Percentiles rank a stretch among this genome's conserved stretches.
These are phyloP conservation scores for Hyposoter didymator DNA, from an alignment of 2,888 invertebrate species.

Conservation along the genomic window DNA sequence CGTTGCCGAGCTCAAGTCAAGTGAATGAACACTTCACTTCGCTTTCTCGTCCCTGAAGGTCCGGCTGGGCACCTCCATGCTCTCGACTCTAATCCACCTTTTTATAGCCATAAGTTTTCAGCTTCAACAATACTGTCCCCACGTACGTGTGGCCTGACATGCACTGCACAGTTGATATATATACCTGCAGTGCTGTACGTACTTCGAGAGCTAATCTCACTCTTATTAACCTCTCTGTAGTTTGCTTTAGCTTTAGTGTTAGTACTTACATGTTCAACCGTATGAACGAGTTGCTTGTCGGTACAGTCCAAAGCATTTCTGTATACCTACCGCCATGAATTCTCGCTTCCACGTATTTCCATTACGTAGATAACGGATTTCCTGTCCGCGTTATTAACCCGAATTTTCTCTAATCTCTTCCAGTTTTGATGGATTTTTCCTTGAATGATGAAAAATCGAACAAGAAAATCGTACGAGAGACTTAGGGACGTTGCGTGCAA, in stretches of 20 bases:
- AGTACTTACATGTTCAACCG: conserved; percentile 11
- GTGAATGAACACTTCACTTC: conserved; percentile 9
- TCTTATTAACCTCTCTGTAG: conserved; percentile 40
- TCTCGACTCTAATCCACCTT: conserved; percentile 23
- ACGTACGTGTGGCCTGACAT: conserved; percentile 2
- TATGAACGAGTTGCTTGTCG: conserved; percentile 20
- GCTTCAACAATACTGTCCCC: conserved; percentile 29
- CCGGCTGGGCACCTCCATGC: conserved; percentile 2
- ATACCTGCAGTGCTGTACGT: conserved; percentile 5
- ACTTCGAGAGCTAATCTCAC: conserved; percentile 44
- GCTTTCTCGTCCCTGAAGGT: conserved; percentile 33
- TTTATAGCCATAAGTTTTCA: conserved; percentile 30
- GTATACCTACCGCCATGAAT: conserved; percentile 12
- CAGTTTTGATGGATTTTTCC: neutral
- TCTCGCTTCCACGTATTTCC: conserved; percentile 26
- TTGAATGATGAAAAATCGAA: neutral
- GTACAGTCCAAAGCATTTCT: conserved; percentile 48
- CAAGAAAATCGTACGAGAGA: neutral
- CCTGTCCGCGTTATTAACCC: neutral
- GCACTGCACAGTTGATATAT: conserved; percentile 8
- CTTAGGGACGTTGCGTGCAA: neutral
- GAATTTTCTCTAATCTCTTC: neutral
- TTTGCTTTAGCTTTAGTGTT: conserved; percentile 13
- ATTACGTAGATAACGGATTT: neutral
- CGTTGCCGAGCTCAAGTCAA: neutral